Conservation (phyloP, 2,113 vertebrate species). For the Barnardius zonarius region DNA sequence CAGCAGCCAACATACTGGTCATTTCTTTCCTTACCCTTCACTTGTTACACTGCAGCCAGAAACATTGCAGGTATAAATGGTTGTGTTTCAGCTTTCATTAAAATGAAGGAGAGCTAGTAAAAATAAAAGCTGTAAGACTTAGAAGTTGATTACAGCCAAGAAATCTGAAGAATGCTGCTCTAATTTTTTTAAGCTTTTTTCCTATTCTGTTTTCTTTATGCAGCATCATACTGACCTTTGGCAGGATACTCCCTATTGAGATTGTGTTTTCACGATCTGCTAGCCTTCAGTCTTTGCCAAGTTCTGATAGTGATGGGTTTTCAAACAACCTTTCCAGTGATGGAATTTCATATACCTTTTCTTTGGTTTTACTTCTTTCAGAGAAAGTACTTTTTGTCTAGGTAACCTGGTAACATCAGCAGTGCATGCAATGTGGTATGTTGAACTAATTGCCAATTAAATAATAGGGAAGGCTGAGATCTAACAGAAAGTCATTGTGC, state of each 20-base stretch:
- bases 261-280: not conserved
- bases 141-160: not conserved
- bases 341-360: conserved; percentile 34
- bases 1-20: not conserved
- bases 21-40: not conserved
- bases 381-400: conserved; percentile 6
- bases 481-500: conserved; percentile 46
- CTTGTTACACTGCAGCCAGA: not conserved
- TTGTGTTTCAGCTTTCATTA: not conserved
- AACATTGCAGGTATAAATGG: not conserved
- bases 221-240: conserved; percentile 20
- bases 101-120: not conserved
- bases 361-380: not conserved
- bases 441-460: conserved; percentile 60
- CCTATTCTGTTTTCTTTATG: not conserved
- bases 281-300: not conserved
- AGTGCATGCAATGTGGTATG: not conserved
- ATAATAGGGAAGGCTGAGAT: conserved; percentile 19
- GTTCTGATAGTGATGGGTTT: not conserved
- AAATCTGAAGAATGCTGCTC: not conserved
- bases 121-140: not conserved
- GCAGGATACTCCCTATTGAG: not conserved
- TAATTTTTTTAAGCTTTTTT: not conserved
- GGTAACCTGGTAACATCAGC: conserved; percentile 23
- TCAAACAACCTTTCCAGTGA: not conserved